These are phyloP conservation scores for Tetragonula carbonaria DNA, from an alignment of 2,888 invertebrate genomes.

Conservation along the genomic window DNA sequence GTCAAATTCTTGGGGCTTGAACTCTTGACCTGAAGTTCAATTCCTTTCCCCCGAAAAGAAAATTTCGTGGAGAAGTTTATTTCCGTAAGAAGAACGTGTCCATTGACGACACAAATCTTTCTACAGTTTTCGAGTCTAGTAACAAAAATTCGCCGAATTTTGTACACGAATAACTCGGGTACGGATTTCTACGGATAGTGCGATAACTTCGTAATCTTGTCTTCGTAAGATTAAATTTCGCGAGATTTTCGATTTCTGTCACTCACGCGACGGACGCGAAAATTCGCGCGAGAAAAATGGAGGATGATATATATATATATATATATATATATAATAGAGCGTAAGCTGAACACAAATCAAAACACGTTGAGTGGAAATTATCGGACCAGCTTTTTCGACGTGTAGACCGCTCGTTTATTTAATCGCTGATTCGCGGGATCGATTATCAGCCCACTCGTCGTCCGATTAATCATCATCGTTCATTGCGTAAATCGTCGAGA, in stretches of 20 bases:
- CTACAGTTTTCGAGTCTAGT: too few relatives aligned
- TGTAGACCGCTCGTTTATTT: conserved; percentile 36
- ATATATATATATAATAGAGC: neutral
- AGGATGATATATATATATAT: conserved; percentile 14
- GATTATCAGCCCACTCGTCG: conserved; percentile 10
- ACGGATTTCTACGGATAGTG: too few relatives aligned
- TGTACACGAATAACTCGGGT: too few relatives aligned
- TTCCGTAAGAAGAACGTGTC: too few relatives aligned
- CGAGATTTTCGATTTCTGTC: neutral
- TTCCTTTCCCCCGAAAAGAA: too few relatives aligned
- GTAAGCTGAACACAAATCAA: conserved; percentile 43
- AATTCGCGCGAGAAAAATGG: conserved; percentile 15
- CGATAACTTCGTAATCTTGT: too few relatives aligned
- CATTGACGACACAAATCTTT: too few relatives aligned
- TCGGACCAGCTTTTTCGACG: conserved; percentile 27
- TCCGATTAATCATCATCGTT: conserved; percentile 42
- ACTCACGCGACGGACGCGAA: neutral
- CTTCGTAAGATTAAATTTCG: too few relatives aligned
- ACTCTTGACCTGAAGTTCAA: too few relatives aligned
- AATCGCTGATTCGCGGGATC: conserved; percentile 43
- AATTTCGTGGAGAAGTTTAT: too few relatives aligned
- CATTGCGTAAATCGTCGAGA: neutral
- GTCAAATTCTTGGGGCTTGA: too few relatives aligned
- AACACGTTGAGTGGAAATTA: conserved; percentile 47
- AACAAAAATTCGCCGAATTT: too few relatives aligned